Evolutionary conservation across 1,140 invertebrate genomes (phyloP).

Genomic region (Brachionus calyciflorus): DNA sequence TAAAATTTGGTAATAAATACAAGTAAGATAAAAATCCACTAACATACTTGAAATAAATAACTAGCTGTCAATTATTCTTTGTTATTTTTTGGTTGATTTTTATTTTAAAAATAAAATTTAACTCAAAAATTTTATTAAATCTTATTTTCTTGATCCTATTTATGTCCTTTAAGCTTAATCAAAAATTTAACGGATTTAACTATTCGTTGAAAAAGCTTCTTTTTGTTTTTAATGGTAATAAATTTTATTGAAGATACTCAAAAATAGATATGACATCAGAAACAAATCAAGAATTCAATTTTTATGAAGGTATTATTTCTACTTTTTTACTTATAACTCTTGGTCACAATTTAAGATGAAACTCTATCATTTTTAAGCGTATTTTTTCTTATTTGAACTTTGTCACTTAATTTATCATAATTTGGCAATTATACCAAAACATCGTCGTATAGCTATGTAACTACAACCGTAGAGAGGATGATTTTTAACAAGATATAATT

Average conservation of each 20-base stretch:
- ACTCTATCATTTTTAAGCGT: no score
- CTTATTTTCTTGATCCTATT: background rate
- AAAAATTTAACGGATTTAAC: slow-evolving; percentile 27
- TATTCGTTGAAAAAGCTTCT: background rate
- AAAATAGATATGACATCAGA: background rate
- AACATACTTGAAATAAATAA: no score
- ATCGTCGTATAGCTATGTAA: no score
- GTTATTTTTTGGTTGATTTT: slow-evolving; percentile 23
- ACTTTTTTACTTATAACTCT: background rate
- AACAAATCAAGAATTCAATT: background rate
- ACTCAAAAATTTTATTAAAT: background rate
- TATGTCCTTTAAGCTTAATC: background rate
- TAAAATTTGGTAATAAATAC: no score
- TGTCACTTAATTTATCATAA: no score
- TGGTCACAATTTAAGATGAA: no score
- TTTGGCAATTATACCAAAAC: no score
- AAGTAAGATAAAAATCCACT: no score
- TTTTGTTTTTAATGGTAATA: background rate
- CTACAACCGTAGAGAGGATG: no score
- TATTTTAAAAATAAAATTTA: slow-evolving; percentile 42
- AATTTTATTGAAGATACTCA: background rate
- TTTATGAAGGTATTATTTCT: background rate
- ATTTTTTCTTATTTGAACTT: no score
- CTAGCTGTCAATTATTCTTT: background rate
- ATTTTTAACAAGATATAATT: no score